These are phyloP conservation scores for Chrysotoxum bicinctum DNA, from an alignment of 2,888 invertebrate genomes.

Conservation along the genomic window DNA sequence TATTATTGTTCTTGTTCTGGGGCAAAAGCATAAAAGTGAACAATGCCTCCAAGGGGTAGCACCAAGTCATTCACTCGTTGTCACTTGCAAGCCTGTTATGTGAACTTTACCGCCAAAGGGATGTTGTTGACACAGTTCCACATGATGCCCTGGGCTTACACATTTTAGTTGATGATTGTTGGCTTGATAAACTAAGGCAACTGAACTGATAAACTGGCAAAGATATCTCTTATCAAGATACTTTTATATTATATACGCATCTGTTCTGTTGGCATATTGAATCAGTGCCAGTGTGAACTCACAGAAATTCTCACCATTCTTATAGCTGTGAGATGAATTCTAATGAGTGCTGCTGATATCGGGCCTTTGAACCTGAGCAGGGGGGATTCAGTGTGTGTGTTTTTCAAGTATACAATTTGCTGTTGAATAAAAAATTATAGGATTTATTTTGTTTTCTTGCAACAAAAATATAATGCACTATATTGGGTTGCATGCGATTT, in stretches of 20 bases:
- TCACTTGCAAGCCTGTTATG: conserved; percentile 44
- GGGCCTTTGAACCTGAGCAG: conserved; percentile 10
- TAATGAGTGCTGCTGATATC: conserved; percentile 19
- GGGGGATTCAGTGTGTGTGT: not conserved
- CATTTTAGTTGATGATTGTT: conserved; percentile 20
- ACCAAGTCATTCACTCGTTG: conserved; percentile 58
- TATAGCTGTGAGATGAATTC: conserved; percentile 24
- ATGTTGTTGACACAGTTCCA: conserved; percentile 66
- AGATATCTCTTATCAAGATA: conserved; percentile 43
- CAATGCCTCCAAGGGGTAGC: conserved; percentile 22
- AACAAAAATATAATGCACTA: not conserved
- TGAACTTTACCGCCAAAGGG: conserved; percentile 50
- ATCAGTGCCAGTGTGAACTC: not conserved
- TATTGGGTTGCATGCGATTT: not conserved
- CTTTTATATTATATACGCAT: conserved; percentile 8
- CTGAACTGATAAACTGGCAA: conserved; percentile 29
- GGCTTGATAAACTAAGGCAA: conserved; percentile 29
- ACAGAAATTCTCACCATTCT: conserved; percentile 2
- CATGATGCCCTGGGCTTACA: not conserved
- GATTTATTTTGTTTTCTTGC: not conserved
- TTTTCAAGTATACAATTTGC: not conserved
- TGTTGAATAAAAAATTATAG: not conserved
- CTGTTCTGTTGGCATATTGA: conserved; percentile 9
- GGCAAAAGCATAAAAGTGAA: not conserved
- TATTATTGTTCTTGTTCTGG: not conserved